These are phyloP conservation scores for Daphoenositta chrysoptera DNA, from an alignment of 2,113 vertebrate genomes.

Conservation along the genomic window DNA sequence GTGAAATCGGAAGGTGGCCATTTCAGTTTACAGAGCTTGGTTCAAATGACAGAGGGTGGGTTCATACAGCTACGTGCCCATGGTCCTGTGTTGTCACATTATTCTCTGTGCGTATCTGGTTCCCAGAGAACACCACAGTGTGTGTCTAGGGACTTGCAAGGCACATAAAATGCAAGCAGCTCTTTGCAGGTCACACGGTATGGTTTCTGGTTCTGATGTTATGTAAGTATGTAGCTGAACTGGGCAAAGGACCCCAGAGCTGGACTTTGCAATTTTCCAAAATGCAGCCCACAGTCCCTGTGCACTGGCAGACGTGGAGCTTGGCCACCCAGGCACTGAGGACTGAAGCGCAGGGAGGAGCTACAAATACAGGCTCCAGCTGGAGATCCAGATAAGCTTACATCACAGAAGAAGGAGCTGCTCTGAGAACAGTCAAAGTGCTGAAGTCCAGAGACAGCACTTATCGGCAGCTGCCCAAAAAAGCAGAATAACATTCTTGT, in stretches of 20 bases:
- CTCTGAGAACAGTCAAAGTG: background rate
- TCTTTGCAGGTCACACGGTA: background rate
- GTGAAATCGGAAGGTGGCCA: background rate
- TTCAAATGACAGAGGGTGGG: background rate
- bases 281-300: background rate
- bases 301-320: background rate
- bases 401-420: background rate
- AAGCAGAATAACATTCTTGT: background rate
- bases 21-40: background rate
- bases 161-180: background rate
- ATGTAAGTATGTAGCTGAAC: background rate
- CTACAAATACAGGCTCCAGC: background rate
- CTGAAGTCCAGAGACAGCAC: background rate
- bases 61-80: background rate
- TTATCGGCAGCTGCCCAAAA: background rate
- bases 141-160: background rate
- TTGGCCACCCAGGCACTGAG: constrained; percentile 23
- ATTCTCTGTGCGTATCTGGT: background rate
- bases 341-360: background rate
- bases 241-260: background rate
- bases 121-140: background rate
- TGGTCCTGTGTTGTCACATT: background rate
- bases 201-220: background rate
- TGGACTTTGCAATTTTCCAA: background rate
- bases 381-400: background rate